Percentiles rank a stretch among this genome's conserved stretches.
phyloP scores from a whole-genome alignment of 2,888 invertebrate species.

The Lasioglossum figueresi region DNA sequence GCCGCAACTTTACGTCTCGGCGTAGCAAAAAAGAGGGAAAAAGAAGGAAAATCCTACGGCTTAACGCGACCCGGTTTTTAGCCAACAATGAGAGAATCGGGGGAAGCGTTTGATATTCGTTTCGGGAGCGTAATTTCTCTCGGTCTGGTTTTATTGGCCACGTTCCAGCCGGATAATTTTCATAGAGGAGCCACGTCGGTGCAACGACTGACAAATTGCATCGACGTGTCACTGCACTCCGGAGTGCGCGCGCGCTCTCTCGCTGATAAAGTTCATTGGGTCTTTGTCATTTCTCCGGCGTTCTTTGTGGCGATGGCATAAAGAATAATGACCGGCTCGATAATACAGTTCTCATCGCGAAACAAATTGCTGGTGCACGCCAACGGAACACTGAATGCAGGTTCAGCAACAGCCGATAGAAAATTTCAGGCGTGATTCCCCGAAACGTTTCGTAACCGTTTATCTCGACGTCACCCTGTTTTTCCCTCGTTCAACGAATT shows the following conservation, averaged over 20 bases:
- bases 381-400: not conserved
- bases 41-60: not conserved
- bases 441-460: not conserved
- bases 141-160: constrained; percentile 42
- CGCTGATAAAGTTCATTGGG: constrained; percentile 75
- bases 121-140: constrained; percentile 29
- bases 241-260: not conserved
- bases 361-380: constrained; percentile 49
- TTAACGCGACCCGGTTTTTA: not conserved
- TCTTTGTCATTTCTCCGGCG: constrained; percentile 68
- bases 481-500: not conserved
- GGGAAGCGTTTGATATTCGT: constrained; percentile 30
- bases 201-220: constrained; percentile 68
- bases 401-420: not conserved
- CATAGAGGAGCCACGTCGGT: constrained; percentile 45
- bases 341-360: constrained; percentile 41
- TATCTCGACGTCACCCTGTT: not conserved
- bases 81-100: not conserved
- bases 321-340: constrained; percentile 57
- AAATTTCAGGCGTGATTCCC: not conserved
- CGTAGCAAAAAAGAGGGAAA: not conserved
- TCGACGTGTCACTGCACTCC: constrained; percentile 62
- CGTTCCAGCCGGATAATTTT: constrained; percentile 56
- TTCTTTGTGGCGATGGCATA: constrained; percentile 70
- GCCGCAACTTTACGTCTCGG: not conserved